Conservation (phyloP, 1,140 invertebrate species). For the Ridgeia piscesae region DNA sequence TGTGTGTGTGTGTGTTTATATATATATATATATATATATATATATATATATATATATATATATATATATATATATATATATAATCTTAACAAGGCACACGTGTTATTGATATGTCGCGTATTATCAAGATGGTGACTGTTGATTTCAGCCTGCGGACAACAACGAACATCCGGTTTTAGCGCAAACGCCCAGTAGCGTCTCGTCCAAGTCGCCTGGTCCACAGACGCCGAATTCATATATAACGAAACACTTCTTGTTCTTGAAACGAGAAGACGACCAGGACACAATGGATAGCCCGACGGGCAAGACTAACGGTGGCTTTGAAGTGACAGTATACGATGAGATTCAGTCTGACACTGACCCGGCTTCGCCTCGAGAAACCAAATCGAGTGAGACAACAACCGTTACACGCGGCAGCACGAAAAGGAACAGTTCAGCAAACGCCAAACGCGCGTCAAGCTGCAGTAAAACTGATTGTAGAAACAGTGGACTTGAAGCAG, state of each 20-base stretch:
- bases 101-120: background rate
- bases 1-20: too few relatives aligned
- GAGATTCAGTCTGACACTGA: background rate
- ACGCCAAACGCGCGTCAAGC: background rate
- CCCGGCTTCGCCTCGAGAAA: background rate
- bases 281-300: background rate
- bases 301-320: background rate
- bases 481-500: background rate
- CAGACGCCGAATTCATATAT: background rate
- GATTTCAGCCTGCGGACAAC: background rate
- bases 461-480: background rate
- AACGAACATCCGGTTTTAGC: background rate
- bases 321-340: background rate
- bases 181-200: background rate
- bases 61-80: too few relatives aligned
- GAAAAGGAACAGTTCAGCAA: background rate
- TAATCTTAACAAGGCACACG: background rate
- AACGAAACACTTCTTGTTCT: background rate
- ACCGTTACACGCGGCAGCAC: background rate
- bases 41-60: too few relatives aligned
- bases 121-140: background rate
- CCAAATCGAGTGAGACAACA: background rate
- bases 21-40: too few relatives aligned
- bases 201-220: background rate
- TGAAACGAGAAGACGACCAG: background rate